A percentile compares a stretch with the other conserved stretches of the same genome.
phyloP scores from a whole-genome alignment of 2,113 vertebrate species.

The Nematolebias whitei region DNA sequence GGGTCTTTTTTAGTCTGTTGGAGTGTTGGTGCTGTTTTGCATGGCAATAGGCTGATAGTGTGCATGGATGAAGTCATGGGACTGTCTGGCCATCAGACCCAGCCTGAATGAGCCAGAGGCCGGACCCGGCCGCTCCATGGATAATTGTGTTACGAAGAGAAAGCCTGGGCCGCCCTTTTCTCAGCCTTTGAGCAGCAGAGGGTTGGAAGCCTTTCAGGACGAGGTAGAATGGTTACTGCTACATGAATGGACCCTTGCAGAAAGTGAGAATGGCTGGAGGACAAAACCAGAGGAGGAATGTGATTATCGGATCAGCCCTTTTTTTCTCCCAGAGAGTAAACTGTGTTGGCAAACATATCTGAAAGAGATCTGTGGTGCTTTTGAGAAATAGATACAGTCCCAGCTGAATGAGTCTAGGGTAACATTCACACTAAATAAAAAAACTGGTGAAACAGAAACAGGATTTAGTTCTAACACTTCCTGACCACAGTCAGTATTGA shows the following conservation, averaged over 20 bases:
- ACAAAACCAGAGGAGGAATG: constrained; percentile 71
- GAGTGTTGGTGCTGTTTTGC: constrained; percentile 73
- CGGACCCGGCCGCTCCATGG: constrained; percentile 61
- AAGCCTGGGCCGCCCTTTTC: constrained; percentile 69
- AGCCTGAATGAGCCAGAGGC: constrained; percentile 69
- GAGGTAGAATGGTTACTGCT: constrained; percentile 57
- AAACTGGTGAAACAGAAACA: constrained; percentile 23
- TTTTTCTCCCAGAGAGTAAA: constrained; percentile 48
- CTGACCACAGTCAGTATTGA: constrained; percentile 7
- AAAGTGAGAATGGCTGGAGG: constrained; percentile 60
- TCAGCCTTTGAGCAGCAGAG: constrained; percentile 71
- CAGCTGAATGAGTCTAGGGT: constrained; percentile 16
- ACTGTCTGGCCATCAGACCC: constrained; percentile 66
- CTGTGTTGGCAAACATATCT: constrained; percentile 70
- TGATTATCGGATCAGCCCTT: constrained; percentile 57
- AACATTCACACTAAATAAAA: constrained; percentile 13
- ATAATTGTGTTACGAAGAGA: constrained; percentile 81
- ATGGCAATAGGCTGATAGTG: constrained; percentile 77
- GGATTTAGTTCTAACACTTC: background rate
- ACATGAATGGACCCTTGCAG: constrained; percentile 75
- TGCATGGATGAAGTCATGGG: constrained; percentile 70
- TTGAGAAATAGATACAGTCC: constrained; percentile 48
- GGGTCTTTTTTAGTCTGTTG: constrained; percentile 37
- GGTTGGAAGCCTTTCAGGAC: constrained; percentile 74
- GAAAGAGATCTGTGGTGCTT: constrained; percentile 56